Percentiles rank a stretch among this genome's conserved stretches.
These are phyloP conservation scores for Clarias gariepinus DNA, from an alignment of 2,113 vertebrate species.

Conservation along the genomic window DNA sequence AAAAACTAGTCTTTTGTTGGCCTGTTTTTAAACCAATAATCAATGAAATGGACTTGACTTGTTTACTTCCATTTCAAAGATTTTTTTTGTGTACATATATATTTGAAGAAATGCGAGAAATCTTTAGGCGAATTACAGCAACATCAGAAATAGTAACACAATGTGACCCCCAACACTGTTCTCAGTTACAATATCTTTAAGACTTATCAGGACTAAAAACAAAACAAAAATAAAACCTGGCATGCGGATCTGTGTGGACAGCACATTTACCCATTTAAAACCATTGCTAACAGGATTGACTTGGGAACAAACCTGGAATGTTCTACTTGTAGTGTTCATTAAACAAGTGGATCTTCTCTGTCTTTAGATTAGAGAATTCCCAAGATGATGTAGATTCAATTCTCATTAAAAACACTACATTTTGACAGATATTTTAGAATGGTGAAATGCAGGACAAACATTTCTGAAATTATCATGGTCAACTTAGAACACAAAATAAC, in stretches of 20 bases:
- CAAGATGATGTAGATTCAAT: not conserved
- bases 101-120: not conserved
- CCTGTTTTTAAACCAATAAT: not conserved
- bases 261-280: conserved; percentile 26
- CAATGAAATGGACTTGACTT: not conserved
- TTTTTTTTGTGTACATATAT: not conserved
- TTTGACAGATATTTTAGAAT: not conserved
- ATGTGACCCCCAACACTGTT: conserved; percentile 41
- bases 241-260: conserved; percentile 40
- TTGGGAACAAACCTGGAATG: conserved; percentile 57
- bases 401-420: not conserved
- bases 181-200: conserved; percentile 53
- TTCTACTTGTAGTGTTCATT: conserved; percentile 35
- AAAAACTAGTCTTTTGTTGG: not conserved
- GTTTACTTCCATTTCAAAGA: not conserved
- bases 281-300: conserved; percentile 11
- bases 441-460: not conserved
- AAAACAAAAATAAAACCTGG: conserved; percentile 36
- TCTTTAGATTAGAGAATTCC: not conserved
- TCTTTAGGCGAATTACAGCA: conserved; percentile 33
- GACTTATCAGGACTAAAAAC: conserved; percentile 38
- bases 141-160: conserved; percentile 46
- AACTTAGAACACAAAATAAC: conserved; percentile 7
- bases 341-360: not conserved
- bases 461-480: conserved; percentile 5